Evolutionary conservation across 2,888 invertebrate genomes (phyloP), one percentile per base, ranked within the genome.

Genomic region (Hypsopygia costalis): DNA sequence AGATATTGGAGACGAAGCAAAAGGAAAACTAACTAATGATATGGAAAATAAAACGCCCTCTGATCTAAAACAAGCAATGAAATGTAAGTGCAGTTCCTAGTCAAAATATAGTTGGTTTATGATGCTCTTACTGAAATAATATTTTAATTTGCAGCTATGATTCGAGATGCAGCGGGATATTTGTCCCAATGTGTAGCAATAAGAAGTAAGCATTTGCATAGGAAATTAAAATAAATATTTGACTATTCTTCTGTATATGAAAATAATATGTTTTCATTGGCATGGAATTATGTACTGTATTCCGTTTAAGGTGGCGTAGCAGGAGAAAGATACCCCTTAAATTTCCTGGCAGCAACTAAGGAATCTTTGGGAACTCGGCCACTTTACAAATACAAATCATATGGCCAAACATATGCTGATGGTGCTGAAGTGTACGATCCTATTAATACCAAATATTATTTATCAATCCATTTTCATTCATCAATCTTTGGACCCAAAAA

Each of bases 1-100:
- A 53, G 82, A 81, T 44, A 69, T 83, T 3, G 62, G 75, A 7
- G 69, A 74, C 31, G 82, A 81, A 52, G 66, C 58, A 1, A 74
- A 69, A 46, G 43, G 27, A 1, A 70, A 69, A 25, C 52, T 82
- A 16, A 46, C 47, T 0, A 48, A 40, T 27, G 75, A 78, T 20
- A 63, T 79, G 54, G 57, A 67, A 37, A 32, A 35, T 1, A 11
- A 43, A 3, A 73, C 71, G 1, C 71, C 79, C 1, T 9, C 62
- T 5, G 58, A 62, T 6, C 50, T 81, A 7, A 52, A 57, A 47
- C 33, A 51, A 2, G 61, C 80, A n/a, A 71, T 72, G 59, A 69
- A 75, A 72, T 51, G 82, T 82, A 49, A 12, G 48, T 43, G 3
- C 7, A n/a, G n/a, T n/a, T n/a, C n/a, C n/a, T n/a, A n/a, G n/a